A percentile compares a stretch with the other conserved stretches of the same genome.
These are phyloP conservation scores for Chironomus tepperi DNA, from an alignment of 1,140 invertebrate genomes.

Conservation along the genomic window DNA sequence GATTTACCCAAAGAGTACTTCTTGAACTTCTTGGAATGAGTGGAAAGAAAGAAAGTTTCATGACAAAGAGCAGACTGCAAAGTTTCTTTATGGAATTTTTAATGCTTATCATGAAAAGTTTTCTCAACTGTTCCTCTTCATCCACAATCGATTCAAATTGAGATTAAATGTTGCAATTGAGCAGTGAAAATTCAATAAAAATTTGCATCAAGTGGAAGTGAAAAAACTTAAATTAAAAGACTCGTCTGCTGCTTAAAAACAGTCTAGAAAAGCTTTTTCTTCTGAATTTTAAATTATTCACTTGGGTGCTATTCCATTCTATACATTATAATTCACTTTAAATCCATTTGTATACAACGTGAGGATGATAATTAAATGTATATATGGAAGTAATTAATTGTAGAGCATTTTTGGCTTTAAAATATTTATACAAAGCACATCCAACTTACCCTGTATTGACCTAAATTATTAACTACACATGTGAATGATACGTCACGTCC, in stretches of 20 bases:
- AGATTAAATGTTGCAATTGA: not conserved
- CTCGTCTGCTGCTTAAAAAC: not conserved
- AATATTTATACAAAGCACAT: not conserved
- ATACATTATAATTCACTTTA: conserved; percentile 21
- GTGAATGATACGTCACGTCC: conserved; percentile 80
- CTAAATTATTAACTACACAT: conserved; percentile 80
- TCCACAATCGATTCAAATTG: not conserved
- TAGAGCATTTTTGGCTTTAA: not conserved
- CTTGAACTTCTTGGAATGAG: too few relatives aligned
- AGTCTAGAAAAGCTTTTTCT: not conserved
- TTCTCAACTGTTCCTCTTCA: not conserved
- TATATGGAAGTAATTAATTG: not conserved
- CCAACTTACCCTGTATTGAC: conserved; percentile 64
- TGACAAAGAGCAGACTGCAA: not conserved
- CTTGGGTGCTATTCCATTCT: not conserved
- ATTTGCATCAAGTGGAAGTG: not conserved
- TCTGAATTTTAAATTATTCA: conserved; percentile 19
- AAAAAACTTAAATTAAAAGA: not conserved
- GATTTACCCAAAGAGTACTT: not conserved
- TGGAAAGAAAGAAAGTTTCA: not conserved
- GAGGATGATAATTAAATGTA: not conserved
- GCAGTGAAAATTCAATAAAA: not conserved
- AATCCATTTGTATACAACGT: not conserved
- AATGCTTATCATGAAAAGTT: not conserved
- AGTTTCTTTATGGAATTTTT: conserved; percentile 1